Conservation (phyloP, 2,888 invertebrate species). For the Ochropacha duplaris region DNA sequence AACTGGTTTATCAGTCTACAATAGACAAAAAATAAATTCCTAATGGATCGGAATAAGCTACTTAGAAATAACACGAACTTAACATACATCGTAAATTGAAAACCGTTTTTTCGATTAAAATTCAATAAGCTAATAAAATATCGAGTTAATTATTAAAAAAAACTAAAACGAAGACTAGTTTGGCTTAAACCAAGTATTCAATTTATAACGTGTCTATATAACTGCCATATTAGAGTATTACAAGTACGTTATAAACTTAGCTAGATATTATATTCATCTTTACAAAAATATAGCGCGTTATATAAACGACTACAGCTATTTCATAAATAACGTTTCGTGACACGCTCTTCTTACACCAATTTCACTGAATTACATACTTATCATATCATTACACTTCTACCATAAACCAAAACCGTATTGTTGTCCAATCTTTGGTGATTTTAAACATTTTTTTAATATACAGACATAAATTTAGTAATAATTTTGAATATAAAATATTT, state of each 20-base stretch:
- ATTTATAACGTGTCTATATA: neutral
- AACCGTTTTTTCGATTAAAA: neutral
- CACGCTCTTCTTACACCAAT: neutral
- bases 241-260: neutral
- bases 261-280: neutral
- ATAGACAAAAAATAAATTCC: neutral
- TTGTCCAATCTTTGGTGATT: neutral
- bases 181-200: neutral
- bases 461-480: too few species aligned
- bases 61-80: neutral
- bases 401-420: too few species aligned
- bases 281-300: neutral
- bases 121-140: neutral
- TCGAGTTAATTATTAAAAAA: neutral
- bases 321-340: neutral
- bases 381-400: too few species aligned
- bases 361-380: neutral
- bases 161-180: constrained; percentile 4
- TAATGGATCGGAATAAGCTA: neutral
- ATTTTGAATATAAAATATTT: too few species aligned
- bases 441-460: too few species aligned
- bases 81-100: neutral
- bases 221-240: neutral
- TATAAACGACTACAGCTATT: neutral
- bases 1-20: neutral